Base-by-base conservation (phyloP, 64 coral and sea anemone species). In the Astreopora myriophthalma region DNA sequence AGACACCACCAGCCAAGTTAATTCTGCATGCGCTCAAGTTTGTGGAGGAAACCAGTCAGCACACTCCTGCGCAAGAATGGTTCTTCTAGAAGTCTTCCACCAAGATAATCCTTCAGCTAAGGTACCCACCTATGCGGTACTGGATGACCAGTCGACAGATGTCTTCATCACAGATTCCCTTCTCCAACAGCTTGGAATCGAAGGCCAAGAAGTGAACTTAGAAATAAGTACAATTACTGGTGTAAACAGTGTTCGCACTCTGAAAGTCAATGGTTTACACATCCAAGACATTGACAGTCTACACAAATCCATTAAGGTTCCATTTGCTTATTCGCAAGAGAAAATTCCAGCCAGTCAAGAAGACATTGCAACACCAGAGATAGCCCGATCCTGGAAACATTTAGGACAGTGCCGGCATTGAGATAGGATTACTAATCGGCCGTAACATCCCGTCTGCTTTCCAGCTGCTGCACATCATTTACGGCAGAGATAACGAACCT, bases 91-190 rank as follows among this genome's bases (percentile, higher is more conserved):
- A 48, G 71, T 86, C 36, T 79, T 87, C 39, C 81, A 76, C 34
- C 48, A 78, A 46, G 69, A 79, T 2, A 25, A 86, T 32, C 88
- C 93, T 8, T 75, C 49, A 48, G 40, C 19, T 67, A 89, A 65
- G 89, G 22, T 89, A 69, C 87, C 62, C 8, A 90, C 93, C 14
- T 94, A 94, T 69, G 87, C 93, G 16, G 79, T 94, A 17, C 36
- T 94, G 8, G 80, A 94, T 48, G 87, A 94, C n/a, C 80, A 89
- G 31, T 90, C 86, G 19, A 90, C 93, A 17, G 87, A 90, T 71
- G 79, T 86, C 1, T 94, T 94, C 51, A 76, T 89, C n/a, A 76
- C 79, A 22, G 64, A 94, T 38, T 19, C 58, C 23, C 52, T 94
- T 5, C 51, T 87, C 24, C 62, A 87, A 22, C 31, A 79, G 55